phyloP scores from a whole-genome alignment of 2,113 vertebrate genomes.

The Platysteira castanea region DNA sequence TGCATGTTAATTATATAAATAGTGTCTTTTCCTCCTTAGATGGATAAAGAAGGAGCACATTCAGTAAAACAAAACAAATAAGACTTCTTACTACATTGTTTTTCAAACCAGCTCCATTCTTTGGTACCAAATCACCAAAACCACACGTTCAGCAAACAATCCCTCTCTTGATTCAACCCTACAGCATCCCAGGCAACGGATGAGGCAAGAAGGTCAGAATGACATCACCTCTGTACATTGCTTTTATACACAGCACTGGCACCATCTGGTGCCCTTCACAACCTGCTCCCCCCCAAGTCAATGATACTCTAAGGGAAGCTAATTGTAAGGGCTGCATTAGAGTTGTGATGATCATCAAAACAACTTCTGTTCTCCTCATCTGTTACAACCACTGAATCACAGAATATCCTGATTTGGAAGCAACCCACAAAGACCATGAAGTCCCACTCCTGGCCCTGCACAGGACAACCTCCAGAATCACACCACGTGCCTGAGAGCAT shows the following conservation, averaged over 20 bases:
- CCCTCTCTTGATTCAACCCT: neutral
- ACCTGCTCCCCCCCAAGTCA: rapidly evolving
- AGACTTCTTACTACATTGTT: neutral
- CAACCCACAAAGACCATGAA: neutral
- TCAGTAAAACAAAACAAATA: neutral
- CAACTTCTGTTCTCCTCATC: neutral
- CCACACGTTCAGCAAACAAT: neutral
- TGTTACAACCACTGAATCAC: neutral
- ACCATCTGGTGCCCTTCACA: neutral
- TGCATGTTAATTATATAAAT: neutral
- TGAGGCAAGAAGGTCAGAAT: neutral
- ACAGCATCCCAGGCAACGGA: neutral
- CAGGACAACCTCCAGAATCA: neutral
- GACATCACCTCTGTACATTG: neutral
- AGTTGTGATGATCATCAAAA: neutral
- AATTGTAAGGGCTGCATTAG: neutral
- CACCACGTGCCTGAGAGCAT: neutral
- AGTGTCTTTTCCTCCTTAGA: neutral
- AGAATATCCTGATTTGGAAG: neutral
- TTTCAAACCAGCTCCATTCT: neutral
- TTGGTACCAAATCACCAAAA: neutral
- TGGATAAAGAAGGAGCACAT: neutral
- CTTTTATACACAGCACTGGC: neutral
- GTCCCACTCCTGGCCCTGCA: neutral
- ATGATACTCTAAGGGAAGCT: neutral